These are phyloP conservation scores for Ornithorhynchus anatinus DNA, from an alignment of 2,113 vertebrate species.

Conservation along the genomic window DNA sequence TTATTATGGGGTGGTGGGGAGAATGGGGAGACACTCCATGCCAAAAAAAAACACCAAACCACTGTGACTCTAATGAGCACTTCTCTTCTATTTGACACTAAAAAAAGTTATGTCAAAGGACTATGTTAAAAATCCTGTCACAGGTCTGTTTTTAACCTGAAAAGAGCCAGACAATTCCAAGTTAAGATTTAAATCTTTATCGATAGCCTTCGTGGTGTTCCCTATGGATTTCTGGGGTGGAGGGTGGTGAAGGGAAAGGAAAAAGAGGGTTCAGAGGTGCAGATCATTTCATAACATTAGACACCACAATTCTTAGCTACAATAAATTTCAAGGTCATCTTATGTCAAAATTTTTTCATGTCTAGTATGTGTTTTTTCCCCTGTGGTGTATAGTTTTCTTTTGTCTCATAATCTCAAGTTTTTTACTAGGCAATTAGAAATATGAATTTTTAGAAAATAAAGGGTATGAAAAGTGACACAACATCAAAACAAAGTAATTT, in stretches of 20 bases:
- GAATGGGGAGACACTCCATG: neutral
- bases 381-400: too few relatives aligned
- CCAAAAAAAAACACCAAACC: conserved; percentile 20
- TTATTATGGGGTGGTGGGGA: neutral
- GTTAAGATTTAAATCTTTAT: conserved; percentile 38
- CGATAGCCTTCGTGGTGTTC: conserved; percentile 12
- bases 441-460: neutral
- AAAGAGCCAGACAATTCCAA: conserved; percentile 31
- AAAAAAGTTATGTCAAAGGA: conserved; percentile 51
- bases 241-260: neutral
- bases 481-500: neutral
- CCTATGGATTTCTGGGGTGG: neutral
- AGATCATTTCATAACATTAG: too few relatives aligned
- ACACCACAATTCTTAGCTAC: too few relatives aligned
- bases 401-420: too few relatives aligned
- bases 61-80: conserved; percentile 15
- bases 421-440: too few relatives aligned
- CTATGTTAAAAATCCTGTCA: conserved; percentile 20
- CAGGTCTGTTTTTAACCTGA: conserved; percentile 41
- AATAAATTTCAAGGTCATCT: too few relatives aligned
- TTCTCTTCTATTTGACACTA: conserved; percentile 45
- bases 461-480: neutral
- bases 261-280: neutral
- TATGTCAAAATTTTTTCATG: neutral
- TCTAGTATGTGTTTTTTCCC: neutral